A percentile compares a stretch with the other conserved stretches of the same genome.
Conservation (phyloP, 2,888 invertebrate species). For the Cenopis cana region DNA sequence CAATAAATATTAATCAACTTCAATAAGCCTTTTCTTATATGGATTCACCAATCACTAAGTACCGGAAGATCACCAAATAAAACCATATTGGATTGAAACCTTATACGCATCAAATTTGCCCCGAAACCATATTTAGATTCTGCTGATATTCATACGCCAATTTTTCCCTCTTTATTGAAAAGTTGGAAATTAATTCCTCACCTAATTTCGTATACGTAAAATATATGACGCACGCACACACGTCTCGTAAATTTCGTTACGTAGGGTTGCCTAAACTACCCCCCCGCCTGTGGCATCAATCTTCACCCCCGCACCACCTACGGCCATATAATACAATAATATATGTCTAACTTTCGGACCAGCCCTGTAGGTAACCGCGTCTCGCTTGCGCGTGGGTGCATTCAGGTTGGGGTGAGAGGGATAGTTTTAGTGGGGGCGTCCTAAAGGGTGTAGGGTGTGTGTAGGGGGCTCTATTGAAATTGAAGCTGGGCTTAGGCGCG, state of each 20-base stretch:
- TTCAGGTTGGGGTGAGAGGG: conserved; percentile 56
- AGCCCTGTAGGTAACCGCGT: conserved; percentile 78
- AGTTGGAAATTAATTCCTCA: conserved; percentile 82
- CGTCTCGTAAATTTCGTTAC: conserved; percentile 81
- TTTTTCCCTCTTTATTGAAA: conserved; percentile 80
- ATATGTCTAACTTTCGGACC: conserved; percentile 85
- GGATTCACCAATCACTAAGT: conserved; percentile 25
- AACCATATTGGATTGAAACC: conserved; percentile 62
- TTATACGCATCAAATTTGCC: conserved; percentile 66
- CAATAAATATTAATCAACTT: not conserved
- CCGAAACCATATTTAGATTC: conserved; percentile 55
- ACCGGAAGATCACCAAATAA: conserved; percentile 28
- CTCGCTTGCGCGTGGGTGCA: conserved; percentile 56
- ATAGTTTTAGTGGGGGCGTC: conserved; percentile 74
- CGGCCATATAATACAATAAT: conserved; percentile 84
- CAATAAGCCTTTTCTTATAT: conserved; percentile 7
- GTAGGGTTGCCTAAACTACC: conserved; percentile 83
- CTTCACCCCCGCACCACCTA: conserved; percentile 82
- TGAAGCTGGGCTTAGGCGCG: conserved; percentile 85
- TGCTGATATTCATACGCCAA: conserved; percentile 57
- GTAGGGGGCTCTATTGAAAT: conserved; percentile 84
- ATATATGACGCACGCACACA: conserved; percentile 77
- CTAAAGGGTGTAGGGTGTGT: conserved; percentile 84
- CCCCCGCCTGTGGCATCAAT: conserved; percentile 76
- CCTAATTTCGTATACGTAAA: conserved; percentile 80